Evolutionary conservation across 2,113 vertebrate species (phyloP).

Genomic region (Thymallus thymallus): DNA sequence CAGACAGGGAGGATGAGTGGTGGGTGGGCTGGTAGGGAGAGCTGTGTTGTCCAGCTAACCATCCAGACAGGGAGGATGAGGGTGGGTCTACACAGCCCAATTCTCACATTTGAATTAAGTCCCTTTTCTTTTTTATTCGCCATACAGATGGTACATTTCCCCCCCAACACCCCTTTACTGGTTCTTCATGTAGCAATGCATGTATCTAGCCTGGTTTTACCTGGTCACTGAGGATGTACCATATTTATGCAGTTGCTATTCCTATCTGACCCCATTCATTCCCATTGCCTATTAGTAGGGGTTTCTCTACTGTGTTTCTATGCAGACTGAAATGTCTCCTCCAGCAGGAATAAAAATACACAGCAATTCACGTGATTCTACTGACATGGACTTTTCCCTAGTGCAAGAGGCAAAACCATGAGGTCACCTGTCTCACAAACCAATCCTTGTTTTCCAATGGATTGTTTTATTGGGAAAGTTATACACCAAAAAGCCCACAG

Average conservation of each 20-base stretch:
- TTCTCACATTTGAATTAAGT: constrained; percentile 24
- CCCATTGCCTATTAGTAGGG: no score
- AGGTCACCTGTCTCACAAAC: constrained; percentile 41
- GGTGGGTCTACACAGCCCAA: neutral
- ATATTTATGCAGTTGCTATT: no score
- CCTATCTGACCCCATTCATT: no score
- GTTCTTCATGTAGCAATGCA: constrained; percentile 14
- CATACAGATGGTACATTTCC: neutral
- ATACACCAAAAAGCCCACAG: constrained; percentile 11
- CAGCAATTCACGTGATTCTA: neutral
- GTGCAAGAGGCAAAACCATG: constrained; percentile 35
- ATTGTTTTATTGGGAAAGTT: constrained; percentile 42
- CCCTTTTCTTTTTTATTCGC: constrained; percentile 27
- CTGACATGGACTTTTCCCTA: neutral
- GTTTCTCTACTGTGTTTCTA: neutral
- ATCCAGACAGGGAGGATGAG: constrained; percentile 21
- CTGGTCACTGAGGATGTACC: neutral
- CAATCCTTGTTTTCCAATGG: constrained; percentile 28
- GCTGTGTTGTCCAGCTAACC: no score
- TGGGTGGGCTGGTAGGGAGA: neutral
- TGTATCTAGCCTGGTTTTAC: no score
- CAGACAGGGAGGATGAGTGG: neutral
- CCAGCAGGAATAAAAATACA: constrained; percentile 5
- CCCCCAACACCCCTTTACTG: neutral
- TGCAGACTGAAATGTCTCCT: neutral